Percentiles rank a stretch among this genome's conserved stretches.
phyloP scores from a whole-genome alignment of 2,113 vertebrate species.

The Eubucco bourcierii region DNA sequence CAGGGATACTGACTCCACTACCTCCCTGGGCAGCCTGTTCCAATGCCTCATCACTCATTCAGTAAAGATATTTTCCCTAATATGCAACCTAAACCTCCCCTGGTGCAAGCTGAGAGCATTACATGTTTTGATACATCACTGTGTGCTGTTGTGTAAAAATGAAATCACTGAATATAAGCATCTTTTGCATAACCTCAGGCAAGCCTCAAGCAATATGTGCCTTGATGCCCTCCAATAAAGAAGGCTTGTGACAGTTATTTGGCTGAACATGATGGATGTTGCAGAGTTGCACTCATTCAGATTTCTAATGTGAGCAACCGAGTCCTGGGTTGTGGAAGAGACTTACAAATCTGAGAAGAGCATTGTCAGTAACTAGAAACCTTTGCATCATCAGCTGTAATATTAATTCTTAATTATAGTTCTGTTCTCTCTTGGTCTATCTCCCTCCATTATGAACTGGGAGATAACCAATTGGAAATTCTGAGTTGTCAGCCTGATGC shows the following conservation, averaged over 20 bases:
- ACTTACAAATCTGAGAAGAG: background rate
- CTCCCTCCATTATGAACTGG: background rate
- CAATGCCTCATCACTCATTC: too few species aligned
- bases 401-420: background rate
- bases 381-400: background rate
- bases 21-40: too few species aligned
- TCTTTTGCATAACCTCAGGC: background rate
- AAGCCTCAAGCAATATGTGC: background rate
- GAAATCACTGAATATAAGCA: background rate
- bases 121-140: background rate
- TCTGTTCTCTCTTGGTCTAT: background rate
- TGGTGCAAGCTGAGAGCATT: background rate
- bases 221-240: background rate
- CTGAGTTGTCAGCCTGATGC: background rate
- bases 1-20: too few species aligned
- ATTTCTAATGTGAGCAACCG: background rate
- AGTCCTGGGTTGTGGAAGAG: background rate
- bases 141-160: background rate
- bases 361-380: background rate
- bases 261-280: background rate
- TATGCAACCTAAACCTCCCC: too few species aligned
- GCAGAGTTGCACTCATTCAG: background rate
- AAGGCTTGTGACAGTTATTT: background rate
- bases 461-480: background rate
- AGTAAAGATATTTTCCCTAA: too few species aligned